phyloP scores from a whole-genome alignment of 2,888 invertebrate species.

The Morpho achilles region DNA sequence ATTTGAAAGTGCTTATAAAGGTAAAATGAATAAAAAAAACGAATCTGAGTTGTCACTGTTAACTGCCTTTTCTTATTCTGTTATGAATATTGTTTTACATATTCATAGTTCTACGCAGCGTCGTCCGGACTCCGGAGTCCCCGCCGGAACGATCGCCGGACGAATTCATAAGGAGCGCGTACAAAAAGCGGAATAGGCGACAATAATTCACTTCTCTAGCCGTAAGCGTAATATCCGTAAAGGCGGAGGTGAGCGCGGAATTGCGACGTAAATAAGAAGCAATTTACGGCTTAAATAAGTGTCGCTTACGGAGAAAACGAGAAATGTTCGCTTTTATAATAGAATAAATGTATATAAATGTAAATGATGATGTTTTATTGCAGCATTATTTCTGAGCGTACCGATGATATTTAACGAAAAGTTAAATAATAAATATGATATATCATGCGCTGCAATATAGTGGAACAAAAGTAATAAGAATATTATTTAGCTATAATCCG shows the following conservation, averaged over 20 bases:
- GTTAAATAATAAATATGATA: no score
- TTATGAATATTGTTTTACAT: background rate
- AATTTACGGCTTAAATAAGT: conserved; percentile 24
- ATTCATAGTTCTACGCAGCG: background rate
- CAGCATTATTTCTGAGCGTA: no score
- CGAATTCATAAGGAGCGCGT: background rate
- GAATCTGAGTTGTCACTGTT: no score
- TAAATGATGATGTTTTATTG: background rate
- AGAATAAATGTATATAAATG: background rate
- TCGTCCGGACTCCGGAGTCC: no score
- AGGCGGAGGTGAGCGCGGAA: conserved; percentile 39
- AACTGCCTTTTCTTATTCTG: background rate
- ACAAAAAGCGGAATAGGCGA: conserved; percentile 28
- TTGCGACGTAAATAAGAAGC: conserved; percentile 36
- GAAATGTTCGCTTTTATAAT: conserved; percentile 7
- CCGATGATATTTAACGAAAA: no score
- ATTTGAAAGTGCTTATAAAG: no score
- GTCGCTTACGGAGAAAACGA: conserved; percentile 16
- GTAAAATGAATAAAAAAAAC: no score
- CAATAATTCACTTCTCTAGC: conserved; percentile 49
- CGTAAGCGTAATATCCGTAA: conserved; percentile 34
- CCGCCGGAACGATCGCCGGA: background rate
- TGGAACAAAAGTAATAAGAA: no score
- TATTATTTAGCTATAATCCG: no score
- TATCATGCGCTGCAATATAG: no score